phyloP scores from a whole-genome alignment of 2,797 vertebrate species.

The Tenualosa ilisha region DNA sequence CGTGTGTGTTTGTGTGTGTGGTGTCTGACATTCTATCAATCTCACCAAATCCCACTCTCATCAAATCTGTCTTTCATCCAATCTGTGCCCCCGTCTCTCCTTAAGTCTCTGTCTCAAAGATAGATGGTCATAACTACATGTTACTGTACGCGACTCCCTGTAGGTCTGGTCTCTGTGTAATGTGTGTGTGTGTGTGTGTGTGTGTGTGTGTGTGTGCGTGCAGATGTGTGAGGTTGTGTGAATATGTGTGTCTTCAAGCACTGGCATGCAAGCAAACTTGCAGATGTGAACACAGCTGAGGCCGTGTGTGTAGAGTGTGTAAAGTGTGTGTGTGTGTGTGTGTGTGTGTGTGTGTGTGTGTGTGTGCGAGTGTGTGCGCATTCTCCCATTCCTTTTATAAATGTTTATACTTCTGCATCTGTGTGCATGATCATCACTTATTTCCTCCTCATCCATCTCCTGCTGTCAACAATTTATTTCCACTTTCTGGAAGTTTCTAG shows the following conservation, averaged over 20 bases:
- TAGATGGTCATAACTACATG: neutral
- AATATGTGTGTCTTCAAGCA: neutral
- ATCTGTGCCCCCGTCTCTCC: neutral
- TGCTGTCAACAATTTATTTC: neutral
- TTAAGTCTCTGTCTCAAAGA: neutral
- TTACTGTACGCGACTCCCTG: neutral
- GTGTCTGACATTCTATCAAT: neutral
- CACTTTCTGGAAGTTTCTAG: neutral
- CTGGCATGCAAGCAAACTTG: neutral
- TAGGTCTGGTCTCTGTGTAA: neutral
- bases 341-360: slow-evolving; percentile 17
- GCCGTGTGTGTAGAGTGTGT: neutral
- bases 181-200: neutral
- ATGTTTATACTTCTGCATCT: slow-evolving; percentile 14
- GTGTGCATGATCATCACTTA: neutral
- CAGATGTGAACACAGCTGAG: neutral
- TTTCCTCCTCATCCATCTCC: neutral
- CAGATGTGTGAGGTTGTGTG: neutral
- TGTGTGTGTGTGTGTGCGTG: neutral
- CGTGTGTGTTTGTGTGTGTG: neutral
- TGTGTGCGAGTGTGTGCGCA: slow-evolving; percentile 17
- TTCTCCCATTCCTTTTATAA: neutral
- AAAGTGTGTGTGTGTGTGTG: neutral
- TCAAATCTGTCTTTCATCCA: slow-evolving; percentile 34
- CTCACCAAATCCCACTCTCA: slow-evolving; percentile 10